Evolutionary conservation across 2,888 invertebrate genomes (phyloP).

Genomic region (Drosophila crucigera): DNA sequence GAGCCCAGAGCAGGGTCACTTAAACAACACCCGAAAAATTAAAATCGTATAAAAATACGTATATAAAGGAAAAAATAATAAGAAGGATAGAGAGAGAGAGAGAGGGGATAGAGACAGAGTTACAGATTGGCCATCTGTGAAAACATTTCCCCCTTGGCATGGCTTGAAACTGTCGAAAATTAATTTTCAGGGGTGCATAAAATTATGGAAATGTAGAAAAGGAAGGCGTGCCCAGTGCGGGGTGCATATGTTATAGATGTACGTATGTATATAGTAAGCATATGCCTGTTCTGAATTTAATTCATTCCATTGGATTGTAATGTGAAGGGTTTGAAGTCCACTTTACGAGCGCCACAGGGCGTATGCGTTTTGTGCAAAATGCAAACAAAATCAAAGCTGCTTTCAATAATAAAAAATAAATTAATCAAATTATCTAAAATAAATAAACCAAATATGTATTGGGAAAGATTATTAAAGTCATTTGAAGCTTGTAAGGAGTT

Average conservation of each 20-base stretch:
- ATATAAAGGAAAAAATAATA: neutral
- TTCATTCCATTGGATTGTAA: conserved; percentile 52
- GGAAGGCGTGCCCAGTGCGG: conserved; percentile 19
- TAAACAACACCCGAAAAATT: neutral
- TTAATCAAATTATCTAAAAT: neutral
- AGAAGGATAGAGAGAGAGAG: neutral
- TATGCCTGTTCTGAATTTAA: conserved; percentile 61
- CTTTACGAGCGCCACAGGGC: conserved; percentile 3
- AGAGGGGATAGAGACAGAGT: neutral
- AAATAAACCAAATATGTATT: neutral
- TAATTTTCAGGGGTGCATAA: conserved; percentile 74
- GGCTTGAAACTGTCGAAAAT: conserved; percentile 54
- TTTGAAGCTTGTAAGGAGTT: neutral
- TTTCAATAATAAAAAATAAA: neutral
- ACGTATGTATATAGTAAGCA: conserved; percentile 37
- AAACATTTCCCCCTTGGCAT: conserved; percentile 21
- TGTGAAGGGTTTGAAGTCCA: conserved; percentile 9
- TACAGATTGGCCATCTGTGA: conserved; percentile 29
- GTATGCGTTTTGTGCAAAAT: conserved; percentile 11
- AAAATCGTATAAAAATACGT: conserved; percentile 6
- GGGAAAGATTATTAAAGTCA: neutral
- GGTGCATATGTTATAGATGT: conserved; percentile 34
- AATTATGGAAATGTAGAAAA: conserved; percentile 64
- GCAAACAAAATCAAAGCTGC: neutral
- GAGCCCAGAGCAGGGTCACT: neutral